phyloP scores from a whole-genome alignment of 1,140 invertebrate genomes.

The Temnothorax longispinosus region DNA sequence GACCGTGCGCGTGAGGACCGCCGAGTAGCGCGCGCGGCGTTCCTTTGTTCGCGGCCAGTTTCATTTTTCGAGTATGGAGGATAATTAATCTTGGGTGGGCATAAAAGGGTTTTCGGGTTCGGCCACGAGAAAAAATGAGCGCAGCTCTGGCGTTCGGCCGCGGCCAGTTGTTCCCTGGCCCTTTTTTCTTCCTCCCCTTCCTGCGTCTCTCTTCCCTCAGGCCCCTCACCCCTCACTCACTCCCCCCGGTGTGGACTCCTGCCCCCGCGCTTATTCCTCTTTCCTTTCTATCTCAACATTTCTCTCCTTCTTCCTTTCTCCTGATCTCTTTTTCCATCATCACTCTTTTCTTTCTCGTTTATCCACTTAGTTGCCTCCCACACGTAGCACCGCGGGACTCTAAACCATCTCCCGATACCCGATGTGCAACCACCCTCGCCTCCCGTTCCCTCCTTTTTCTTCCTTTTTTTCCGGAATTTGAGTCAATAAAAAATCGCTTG shows the following conservation, averaged over 20 bases:
- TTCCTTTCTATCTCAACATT: slow-evolving; percentile 65
- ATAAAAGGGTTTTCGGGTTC: slow-evolving; percentile 85
- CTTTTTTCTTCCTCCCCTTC: slow-evolving; percentile 65
- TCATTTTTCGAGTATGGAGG: slow-evolving; percentile 85
- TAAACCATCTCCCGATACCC: slow-evolving; percentile 60
- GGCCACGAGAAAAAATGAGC: slow-evolving; percentile 84
- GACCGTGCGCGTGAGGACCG: slow-evolving; percentile 36
- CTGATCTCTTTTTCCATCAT: slow-evolving; percentile 53
- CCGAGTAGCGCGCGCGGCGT: slow-evolving; percentile 64
- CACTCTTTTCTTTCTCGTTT: slow-evolving; percentile 64
- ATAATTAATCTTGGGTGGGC: slow-evolving; percentile 85
- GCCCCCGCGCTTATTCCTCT: slow-evolving; percentile 53
- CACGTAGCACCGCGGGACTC: slow-evolving; percentile 65
- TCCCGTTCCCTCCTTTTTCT: neutral
- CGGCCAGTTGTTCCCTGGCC: slow-evolving; percentile 75
- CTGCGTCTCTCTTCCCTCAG: slow-evolving; percentile 58
- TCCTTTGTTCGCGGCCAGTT: slow-evolving; percentile 81
- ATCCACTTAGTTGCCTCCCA: slow-evolving; percentile 69
- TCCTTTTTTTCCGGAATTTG: slow-evolving; percentile 77
- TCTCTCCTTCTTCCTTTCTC: slow-evolving; percentile 41
- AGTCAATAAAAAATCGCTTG: slow-evolving; percentile 83
- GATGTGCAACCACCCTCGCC: neutral
- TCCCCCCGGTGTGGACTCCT: slow-evolving; percentile 55
- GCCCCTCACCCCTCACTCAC: neutral
- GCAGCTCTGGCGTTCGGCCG: slow-evolving; percentile 73